These are phyloP conservation scores for Meliscaeva auricollis DNA, from an alignment of 2,888 invertebrate species.

Conservation along the genomic window DNA sequence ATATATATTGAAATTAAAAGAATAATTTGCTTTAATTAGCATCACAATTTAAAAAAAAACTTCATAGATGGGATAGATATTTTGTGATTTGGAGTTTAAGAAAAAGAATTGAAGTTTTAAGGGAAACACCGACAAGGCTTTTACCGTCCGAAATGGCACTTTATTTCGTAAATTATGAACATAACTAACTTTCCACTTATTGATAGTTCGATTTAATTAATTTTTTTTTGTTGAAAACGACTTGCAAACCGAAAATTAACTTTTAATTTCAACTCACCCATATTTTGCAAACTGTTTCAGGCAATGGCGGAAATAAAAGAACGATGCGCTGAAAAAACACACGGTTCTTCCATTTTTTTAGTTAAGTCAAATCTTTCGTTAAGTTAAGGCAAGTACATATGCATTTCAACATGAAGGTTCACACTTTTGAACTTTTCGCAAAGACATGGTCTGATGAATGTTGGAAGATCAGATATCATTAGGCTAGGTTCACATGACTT, in stretches of 20 bases:
- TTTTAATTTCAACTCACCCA: slow-evolving; percentile 81
- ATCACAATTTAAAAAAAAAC: not conserved
- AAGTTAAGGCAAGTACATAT: slow-evolving; percentile 43
- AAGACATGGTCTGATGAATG: too few species aligned
- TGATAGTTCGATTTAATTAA: not conserved
- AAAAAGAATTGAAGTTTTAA: not conserved
- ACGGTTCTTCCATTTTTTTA: slow-evolving; percentile 50
- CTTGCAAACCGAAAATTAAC: slow-evolving; percentile 31
- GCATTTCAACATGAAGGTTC: not conserved
- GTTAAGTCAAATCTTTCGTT: slow-evolving; percentile 60
- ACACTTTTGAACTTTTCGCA: not conserved
- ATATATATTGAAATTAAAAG: not conserved
- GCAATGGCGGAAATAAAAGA: slow-evolving; percentile 84
- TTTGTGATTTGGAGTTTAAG: slow-evolving; percentile 39
- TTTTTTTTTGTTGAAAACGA: slow-evolving; percentile 26
- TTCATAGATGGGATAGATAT: slow-evolving; percentile 44
- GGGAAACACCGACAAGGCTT: not conserved
- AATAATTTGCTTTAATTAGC: not conserved
- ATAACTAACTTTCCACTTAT: slow-evolving; percentile 22
- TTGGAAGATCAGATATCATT: too few species aligned
- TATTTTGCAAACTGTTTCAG: slow-evolving; percentile 83
- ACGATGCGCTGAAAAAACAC: slow-evolving; percentile 75
- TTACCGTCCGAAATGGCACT: not conserved
- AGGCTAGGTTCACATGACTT: too few species aligned
- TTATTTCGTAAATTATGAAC: not conserved